phyloP scores from a whole-genome alignment of 1,140 invertebrate species.

The Drosophila ercepeae region DNA sequence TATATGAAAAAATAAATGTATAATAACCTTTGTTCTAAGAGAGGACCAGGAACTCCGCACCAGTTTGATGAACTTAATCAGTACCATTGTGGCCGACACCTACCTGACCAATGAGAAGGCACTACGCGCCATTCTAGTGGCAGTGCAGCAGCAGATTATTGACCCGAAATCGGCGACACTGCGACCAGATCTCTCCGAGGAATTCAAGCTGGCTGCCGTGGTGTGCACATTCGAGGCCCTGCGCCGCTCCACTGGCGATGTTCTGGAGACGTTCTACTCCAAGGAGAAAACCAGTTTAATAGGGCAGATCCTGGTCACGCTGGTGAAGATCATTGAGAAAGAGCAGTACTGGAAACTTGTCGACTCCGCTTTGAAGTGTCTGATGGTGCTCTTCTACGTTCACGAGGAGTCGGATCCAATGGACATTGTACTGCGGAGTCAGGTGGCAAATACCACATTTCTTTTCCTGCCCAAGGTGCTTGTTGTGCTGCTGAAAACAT shows the following conservation, averaged over 20 bases:
- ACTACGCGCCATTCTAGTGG: slow-evolving; percentile 65
- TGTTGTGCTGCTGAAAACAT: slow-evolving; percentile 57
- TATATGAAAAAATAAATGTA: background rate
- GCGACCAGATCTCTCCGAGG: slow-evolving; percentile 66
- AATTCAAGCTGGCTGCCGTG: slow-evolving; percentile 74
- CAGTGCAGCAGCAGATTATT: slow-evolving; percentile 67
- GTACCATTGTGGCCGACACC: slow-evolving; percentile 54
- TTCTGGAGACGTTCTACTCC: slow-evolving; percentile 68
- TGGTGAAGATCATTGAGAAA: slow-evolving; percentile 61
- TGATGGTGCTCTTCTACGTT: slow-evolving; percentile 73
- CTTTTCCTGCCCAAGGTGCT: slow-evolving; percentile 77
- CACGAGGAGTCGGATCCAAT: slow-evolving; percentile 68
- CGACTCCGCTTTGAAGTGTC: slow-evolving; percentile 50
- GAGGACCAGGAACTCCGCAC: slow-evolving; percentile 70
- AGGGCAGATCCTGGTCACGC: slow-evolving; percentile 65
- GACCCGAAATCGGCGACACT: slow-evolving; percentile 43
- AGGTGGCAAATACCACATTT: slow-evolving; percentile 74
- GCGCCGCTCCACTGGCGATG: slow-evolving; percentile 59
- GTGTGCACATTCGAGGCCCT: slow-evolving; percentile 58
- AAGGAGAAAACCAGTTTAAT: slow-evolving; percentile 52
- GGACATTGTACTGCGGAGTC: slow-evolving; percentile 76
- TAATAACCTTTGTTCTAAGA: slow-evolving; percentile 28
- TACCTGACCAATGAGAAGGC: slow-evolving; percentile 63
- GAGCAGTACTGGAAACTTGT: slow-evolving; percentile 74
- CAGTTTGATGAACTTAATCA: slow-evolving; percentile 59